A percentile compares a stretch with the other conserved stretches of the same genome.
These are phyloP conservation scores for Carassius auratus DNA, from an alignment of 2,113 vertebrate species.

Conservation along the genomic window DNA sequence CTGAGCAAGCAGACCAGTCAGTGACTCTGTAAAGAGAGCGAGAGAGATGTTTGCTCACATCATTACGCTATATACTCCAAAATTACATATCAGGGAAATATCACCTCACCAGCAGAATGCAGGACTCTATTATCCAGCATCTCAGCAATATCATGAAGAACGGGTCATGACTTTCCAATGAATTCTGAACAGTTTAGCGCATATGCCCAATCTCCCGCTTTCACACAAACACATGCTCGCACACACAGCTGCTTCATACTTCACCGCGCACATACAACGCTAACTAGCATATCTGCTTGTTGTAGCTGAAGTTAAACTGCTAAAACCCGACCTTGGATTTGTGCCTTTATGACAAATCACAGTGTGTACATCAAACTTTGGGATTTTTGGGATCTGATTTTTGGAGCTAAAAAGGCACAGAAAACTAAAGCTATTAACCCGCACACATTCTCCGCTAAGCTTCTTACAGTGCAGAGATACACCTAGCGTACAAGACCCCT, in stretches of 20 bases:
- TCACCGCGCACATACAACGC: neutral
- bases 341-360: constrained; percentile 67
- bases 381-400: constrained; percentile 64
- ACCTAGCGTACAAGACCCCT: constrained; percentile 73
- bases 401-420: constrained; percentile 53
- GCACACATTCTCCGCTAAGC: constrained; percentile 72
- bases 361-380: constrained; percentile 48
- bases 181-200: constrained; percentile 43
- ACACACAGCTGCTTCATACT: neutral
- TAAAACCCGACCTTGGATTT: constrained; percentile 66
- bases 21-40: constrained; percentile 10
- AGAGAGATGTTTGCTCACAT: constrained; percentile 42
- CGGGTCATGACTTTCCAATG: constrained; percentile 15
- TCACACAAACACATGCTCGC: neutral
- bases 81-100: constrained; percentile 52
- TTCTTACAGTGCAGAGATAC: constrained; percentile 75
- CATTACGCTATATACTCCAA: constrained; percentile 47
- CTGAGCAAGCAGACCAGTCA: constrained; percentile 48
- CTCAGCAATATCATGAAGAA: constrained; percentile 36
- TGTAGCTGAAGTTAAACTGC: constrained; percentile 62
- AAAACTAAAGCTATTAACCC: constrained; percentile 74
- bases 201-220: neutral
- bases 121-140: constrained; percentile 41
- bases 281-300: constrained; percentile 56
- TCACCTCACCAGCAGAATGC: constrained; percentile 36